Conservation (phyloP, 30 jellyfish, hydroid and myxozoan species). For the Catostylus mosaicus region DNA sequence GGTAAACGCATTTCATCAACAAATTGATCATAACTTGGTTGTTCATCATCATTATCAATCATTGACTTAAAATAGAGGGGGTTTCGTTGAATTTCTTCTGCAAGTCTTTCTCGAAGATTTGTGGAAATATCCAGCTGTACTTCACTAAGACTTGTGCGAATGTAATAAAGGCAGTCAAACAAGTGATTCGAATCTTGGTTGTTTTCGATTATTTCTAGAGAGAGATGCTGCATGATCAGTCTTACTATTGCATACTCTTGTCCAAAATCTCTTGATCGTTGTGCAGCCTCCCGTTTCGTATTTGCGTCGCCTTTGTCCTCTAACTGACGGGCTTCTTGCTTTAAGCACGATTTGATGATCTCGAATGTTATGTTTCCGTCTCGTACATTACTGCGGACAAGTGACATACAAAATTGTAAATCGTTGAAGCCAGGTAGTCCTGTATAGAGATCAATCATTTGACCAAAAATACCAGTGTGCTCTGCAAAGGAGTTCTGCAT, state of each 20-base stretch:
- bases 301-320: slow-evolving; percentile 22
- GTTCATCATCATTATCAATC: slow-evolving; percentile 60
- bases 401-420: slow-evolving; percentile 70
- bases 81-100: slow-evolving; percentile 71
- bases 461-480: slow-evolving; percentile 69
- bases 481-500: slow-evolving; percentile 53
- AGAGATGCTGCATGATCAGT: slow-evolving; percentile 63
- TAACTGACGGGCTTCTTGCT: slow-evolving; percentile 59
- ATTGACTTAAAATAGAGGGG: slow-evolving; percentile 61
- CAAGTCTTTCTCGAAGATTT: slow-evolving; percentile 50
- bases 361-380: slow-evolving; percentile 78
- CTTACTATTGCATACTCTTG: slow-evolving; percentile 69
- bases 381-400: slow-evolving; percentile 64
- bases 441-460: slow-evolving; percentile 60
- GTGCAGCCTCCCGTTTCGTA: neutral
- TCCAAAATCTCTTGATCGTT: slow-evolving; percentile 55
- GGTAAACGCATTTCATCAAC: slow-evolving; percentile 56
- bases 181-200: slow-evolving; percentile 61
- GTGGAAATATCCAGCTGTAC: slow-evolving; percentile 47
- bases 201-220: slow-evolving; percentile 56
- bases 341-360: slow-evolving; percentile 56
- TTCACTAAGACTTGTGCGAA: slow-evolving; percentile 39
- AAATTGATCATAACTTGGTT: slow-evolving; percentile 35
- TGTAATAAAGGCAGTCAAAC: slow-evolving; percentile 60
- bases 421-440: slow-evolving; percentile 83